phyloP scores from a whole-genome alignment of 2,797 vertebrate species.

The Gymnopithys bicolor region DNA sequence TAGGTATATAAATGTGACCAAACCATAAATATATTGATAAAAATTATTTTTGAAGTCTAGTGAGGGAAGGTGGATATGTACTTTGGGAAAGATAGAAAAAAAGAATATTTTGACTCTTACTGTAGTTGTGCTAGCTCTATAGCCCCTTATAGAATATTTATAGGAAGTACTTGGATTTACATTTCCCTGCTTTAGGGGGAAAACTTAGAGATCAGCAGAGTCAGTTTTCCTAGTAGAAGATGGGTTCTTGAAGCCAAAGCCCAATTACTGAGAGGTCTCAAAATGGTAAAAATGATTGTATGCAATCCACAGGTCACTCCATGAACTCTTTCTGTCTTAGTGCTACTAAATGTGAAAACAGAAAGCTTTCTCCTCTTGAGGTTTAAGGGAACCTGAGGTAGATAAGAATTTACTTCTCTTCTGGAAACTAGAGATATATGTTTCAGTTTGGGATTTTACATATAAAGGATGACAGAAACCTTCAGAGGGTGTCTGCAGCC shows the following conservation, averaged over 20 bases:
- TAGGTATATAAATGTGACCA: background rate
- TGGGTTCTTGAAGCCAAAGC: background rate
- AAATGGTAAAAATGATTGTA: background rate
- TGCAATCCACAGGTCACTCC: background rate
- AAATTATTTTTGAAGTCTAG: background rate
- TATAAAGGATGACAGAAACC: background rate
- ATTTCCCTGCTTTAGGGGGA: background rate
- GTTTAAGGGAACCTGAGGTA: background rate
- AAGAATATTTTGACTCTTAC: background rate
- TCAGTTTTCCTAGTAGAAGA: background rate
- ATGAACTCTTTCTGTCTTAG: background rate
- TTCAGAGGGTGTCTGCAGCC: background rate
- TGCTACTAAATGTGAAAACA: background rate
- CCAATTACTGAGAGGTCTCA: background rate
- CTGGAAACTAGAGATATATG: background rate
- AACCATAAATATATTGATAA: background rate
- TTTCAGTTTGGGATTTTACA: background rate
- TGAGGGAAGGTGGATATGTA: background rate
- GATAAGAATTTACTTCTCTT: background rate
- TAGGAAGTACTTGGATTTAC: background rate
- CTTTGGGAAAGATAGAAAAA: background rate
- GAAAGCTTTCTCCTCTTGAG: background rate
- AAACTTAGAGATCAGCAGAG: background rate
- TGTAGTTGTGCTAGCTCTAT: rapidly evolving
- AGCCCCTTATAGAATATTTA: background rate